These are phyloP conservation scores for Lithophane socia DNA, from an alignment of 2,888 invertebrate species.

Conservation along the genomic window DNA sequence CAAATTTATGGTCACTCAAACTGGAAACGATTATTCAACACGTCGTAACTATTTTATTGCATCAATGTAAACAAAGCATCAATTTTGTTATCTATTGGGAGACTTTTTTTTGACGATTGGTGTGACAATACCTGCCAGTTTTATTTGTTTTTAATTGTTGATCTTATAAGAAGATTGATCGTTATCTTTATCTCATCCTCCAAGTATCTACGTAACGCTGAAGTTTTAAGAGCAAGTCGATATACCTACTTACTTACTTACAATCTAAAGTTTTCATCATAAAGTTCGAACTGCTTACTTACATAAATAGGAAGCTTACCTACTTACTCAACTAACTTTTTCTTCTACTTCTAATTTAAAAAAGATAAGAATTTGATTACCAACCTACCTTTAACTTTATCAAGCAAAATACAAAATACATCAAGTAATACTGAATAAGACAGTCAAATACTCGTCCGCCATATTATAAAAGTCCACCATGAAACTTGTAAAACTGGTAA, in stretches of 20 bases:
- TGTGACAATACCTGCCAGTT: constrained; percentile 41
- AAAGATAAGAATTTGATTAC: background rate
- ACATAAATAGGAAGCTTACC: too few species aligned
- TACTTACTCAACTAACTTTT: background rate
- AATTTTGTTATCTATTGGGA: constrained; percentile 79
- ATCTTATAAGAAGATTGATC: constrained; percentile 20
- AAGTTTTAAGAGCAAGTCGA: background rate
- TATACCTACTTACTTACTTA: background rate
- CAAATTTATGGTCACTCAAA: constrained; percentile 90
- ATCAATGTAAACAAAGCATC: constrained; percentile 87
- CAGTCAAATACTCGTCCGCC: background rate
- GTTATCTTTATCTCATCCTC: constrained; percentile 10
- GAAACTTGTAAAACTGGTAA: constrained; percentile 24
- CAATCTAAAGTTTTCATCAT: background rate
- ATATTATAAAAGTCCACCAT: constrained; percentile 8
- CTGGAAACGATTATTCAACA: constrained; percentile 89
- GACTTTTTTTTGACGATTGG: constrained; percentile 60
- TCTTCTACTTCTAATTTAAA: background rate
- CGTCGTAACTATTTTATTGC: constrained; percentile 90
- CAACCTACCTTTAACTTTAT: too few species aligned
- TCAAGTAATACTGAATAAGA: too few species aligned
- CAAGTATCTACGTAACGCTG: background rate
- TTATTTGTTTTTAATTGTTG: constrained; percentile 51
- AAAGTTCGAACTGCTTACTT: background rate
- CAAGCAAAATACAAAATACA: background rate